A percentile compares a stretch with the other conserved stretches of the same genome.
phyloP scores from a whole-genome alignment of 2,113 vertebrate genomes.

The Nesogale talazaci region DNA sequence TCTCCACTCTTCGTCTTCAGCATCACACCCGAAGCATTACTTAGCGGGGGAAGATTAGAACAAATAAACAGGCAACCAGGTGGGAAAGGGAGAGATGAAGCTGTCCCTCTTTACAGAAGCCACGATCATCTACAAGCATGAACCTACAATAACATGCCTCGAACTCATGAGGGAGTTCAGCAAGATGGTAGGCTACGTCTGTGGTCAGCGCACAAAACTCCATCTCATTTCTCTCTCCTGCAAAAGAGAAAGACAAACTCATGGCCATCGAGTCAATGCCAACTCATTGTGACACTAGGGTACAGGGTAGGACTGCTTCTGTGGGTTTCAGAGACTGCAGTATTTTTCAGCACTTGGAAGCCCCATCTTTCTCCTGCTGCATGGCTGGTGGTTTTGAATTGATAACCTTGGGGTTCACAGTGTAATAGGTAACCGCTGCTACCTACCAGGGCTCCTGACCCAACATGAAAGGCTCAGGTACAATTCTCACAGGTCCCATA shows the following conservation, averaged over 20 bases:
- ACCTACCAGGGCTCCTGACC: too few species aligned
- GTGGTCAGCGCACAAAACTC: background rate
- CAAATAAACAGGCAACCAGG: background rate
- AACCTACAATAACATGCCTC: background rate
- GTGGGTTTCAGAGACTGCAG: too few species aligned
- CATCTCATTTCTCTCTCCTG: background rate
- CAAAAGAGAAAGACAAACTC: too few species aligned
- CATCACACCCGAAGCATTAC: background rate
- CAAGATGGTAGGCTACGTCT: background rate
- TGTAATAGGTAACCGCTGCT: too few species aligned
- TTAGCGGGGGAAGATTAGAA: background rate
- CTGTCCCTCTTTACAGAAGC: background rate
- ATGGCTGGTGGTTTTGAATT: too few species aligned
- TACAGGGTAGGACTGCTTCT: too few species aligned
- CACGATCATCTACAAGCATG: background rate
- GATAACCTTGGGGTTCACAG: too few species aligned
- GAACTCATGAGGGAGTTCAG: background rate
- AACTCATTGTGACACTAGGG: too few species aligned
- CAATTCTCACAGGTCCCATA: background rate
- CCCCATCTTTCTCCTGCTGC: too few species aligned
- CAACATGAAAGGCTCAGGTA: background rate
- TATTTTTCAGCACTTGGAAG: too few species aligned
- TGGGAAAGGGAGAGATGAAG: background rate
- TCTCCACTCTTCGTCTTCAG: too few species aligned
- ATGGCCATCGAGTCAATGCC: too few species aligned